Conservation (phyloP, 1,140 invertebrate species). For the Macrobrachium nipponense region DNA sequence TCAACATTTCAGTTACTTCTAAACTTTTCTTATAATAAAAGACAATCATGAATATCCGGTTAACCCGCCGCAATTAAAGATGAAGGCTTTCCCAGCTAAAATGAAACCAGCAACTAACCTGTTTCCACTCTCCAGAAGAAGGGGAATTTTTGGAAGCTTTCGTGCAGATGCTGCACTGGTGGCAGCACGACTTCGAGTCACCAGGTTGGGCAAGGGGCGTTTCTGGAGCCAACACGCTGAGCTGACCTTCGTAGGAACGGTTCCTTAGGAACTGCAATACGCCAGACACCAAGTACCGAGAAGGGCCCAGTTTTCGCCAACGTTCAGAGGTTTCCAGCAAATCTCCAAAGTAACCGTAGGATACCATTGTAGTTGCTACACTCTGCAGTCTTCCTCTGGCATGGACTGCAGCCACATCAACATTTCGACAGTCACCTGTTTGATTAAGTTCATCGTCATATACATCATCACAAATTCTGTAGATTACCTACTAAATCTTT, state of each 20-base stretch:
- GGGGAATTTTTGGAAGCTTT: conserved; percentile 16
- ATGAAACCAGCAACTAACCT: conserved; percentile 4
- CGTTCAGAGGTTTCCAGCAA: conserved; percentile 85
- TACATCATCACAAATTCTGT: no score
- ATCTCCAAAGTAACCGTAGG: conserved; percentile 91
- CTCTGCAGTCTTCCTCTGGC: conserved; percentile 76
- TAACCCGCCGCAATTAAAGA: no score
- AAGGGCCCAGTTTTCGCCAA: conserved; percentile 90
- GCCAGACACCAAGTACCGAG: conserved; percentile 77
- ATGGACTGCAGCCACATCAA: conserved; percentile 85
- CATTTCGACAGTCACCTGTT: conserved; percentile 75
- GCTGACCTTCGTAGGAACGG: conserved; percentile 65
- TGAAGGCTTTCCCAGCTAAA: no score
- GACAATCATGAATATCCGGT: no score
- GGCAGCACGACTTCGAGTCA: conserved; percentile 59
- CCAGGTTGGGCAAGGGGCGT: conserved; percentile 52
- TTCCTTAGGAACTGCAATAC: conserved; percentile 66
- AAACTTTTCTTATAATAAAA: no score
- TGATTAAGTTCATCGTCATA: neutral
- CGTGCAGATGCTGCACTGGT: conserved; percentile 62
- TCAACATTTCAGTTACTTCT: no score
- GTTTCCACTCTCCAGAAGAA: conserved; percentile 64
- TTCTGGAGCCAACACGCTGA: conserved; percentile 39
- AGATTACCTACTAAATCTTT: no score
- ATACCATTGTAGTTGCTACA: conserved; percentile 84